Percentiles rank a stretch among this genome's conserved stretches.
Conservation (phyloP, 1,140 invertebrate species). For the Hestina assimilis region DNA sequence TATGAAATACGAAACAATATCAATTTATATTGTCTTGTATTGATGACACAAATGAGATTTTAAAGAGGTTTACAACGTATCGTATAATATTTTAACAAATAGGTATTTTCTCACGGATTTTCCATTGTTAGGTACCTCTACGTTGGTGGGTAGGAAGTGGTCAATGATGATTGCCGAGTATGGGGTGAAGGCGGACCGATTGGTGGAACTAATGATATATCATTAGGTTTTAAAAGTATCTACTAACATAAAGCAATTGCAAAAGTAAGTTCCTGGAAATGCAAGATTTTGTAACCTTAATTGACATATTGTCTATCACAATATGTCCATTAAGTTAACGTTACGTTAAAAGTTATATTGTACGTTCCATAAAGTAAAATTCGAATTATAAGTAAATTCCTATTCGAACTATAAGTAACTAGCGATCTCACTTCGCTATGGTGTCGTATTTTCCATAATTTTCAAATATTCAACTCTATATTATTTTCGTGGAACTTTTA, state of each 20-base stretch:
- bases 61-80: constrained; percentile 17
- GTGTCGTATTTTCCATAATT: too few species aligned
- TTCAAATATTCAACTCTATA: too few species aligned
- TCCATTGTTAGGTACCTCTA: constrained; percentile 39
- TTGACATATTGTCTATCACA: background rate
- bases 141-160: constrained; percentile 47
- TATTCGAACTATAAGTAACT: too few species aligned
- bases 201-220: constrained; percentile 52
- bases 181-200: constrained; percentile 32
- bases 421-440: too few species aligned
- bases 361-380: background rate
- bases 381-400: too few species aligned
- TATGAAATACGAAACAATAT: too few species aligned
- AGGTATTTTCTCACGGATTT: constrained; percentile 51
- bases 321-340: background rate
- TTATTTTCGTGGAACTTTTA: too few species aligned
- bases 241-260: background rate
- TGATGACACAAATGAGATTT: constrained; percentile 12
- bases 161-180: constrained; percentile 46
- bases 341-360: background rate
- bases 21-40: too few species aligned
- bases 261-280: background rate
- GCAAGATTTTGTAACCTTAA: background rate
- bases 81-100: constrained; percentile 13
- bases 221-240: constrained; percentile 19